Base-by-base conservation (phyloP, 2,113 vertebrate genomes). In the Etheostoma spectabile region DNA sequence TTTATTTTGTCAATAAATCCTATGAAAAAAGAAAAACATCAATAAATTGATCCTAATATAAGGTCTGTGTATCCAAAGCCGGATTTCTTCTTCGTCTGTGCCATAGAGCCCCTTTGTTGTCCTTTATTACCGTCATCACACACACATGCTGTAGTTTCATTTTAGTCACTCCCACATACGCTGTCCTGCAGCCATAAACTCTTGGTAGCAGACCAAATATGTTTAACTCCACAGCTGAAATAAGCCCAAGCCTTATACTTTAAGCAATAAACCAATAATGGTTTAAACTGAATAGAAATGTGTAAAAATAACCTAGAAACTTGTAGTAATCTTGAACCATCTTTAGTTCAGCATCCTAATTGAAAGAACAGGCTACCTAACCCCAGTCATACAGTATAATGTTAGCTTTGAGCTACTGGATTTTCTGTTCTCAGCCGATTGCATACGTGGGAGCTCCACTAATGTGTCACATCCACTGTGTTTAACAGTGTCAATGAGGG, bases 401-500 rank as follows among this genome's bases (percentile, higher is more conserved):
- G 19, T 52, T 24, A 49, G 60, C 48, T 67, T 8, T 63, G 38
- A 6, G 4, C 63, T 63, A 52, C 27, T 33, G 56, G 12, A 2
- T 77, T 35, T 56, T 73, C 63, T 55, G 16, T 53, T 84, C 48
- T 77, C 51, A 46, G n/a, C 30, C 30, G 22, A 53, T 82, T 21
- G 30, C 83, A 64, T 8, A 66, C 35, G 15, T 76, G 63, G 79
- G 83, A 38, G 38, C 48, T 22, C 38, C 1, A 1, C 42, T 86
- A 60, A 82, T 85, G 71, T 83, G 69, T 83, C 48, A 24, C 64
- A 86, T 83, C 73, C 82, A 18, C 68, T 51, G 52, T 82, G 80
- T 80, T 88, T 82, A 84, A 86, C 61, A 70, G 59, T 82, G 68
- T 82, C 84, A 88, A 84, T 87, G 88, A 75, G 68, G 55, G 68